phyloP scores from a whole-genome alignment of 2,113 vertebrate species.

The Melanerpes aurifrons region DNA sequence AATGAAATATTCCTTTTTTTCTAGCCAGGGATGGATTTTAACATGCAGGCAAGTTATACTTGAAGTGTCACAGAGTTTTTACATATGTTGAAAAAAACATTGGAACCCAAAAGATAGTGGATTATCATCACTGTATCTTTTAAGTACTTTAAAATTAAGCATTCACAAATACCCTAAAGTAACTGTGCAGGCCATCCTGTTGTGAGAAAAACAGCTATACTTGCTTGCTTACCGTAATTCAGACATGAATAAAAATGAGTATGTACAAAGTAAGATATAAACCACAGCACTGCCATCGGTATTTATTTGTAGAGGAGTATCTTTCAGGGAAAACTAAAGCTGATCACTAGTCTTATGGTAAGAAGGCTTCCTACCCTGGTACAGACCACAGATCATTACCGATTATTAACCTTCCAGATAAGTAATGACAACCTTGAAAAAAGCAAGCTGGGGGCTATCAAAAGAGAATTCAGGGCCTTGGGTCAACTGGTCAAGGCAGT shows the following conservation, averaged over 20 bases:
- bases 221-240: neutral
- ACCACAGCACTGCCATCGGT: neutral
- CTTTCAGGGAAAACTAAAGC: neutral
- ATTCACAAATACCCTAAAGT: neutral
- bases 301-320: neutral
- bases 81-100: neutral
- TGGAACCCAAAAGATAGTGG: neutral
- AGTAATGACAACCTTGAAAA: too few relatives aligned
- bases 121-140: neutral
- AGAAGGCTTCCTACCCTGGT: too few relatives aligned
- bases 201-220: neutral
- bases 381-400: too few relatives aligned
- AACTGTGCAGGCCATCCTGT: neutral
- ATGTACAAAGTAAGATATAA: neutral
- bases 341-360: neutral
- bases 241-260: neutral
- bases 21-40: neutral
- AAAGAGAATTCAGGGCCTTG: too few relatives aligned
- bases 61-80: neutral
- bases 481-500: too few relatives aligned
- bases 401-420: too few relatives aligned
- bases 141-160: neutral
- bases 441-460: too few relatives aligned
- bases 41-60: neutral
- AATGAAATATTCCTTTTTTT: neutral